Conservation (phyloP, 2,888 invertebrate genomes). For the Plusia festucae region DNA sequence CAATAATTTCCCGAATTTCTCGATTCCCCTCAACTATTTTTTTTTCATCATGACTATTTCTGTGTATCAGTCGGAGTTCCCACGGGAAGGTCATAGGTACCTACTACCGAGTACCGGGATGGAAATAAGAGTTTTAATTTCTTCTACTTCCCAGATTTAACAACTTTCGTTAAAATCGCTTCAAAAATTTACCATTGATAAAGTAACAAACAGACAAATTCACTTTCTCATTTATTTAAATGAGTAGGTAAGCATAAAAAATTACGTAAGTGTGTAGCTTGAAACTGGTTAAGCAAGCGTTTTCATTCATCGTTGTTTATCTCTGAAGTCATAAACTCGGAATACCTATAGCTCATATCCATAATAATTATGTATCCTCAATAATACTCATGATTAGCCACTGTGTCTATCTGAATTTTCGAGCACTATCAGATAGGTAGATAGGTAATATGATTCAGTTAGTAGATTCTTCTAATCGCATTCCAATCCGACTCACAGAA, state of each 20-base stretch:
- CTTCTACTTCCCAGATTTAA: not conserved
- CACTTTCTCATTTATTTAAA: conserved; percentile 1
- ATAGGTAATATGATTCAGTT: not conserved
- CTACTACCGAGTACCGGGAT: not conserved
- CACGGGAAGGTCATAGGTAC: not conserved
- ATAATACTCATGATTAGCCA: conserved; percentile 1
- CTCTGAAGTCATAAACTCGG: not conserved
- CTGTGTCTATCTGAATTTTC: not conserved
- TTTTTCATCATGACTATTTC: not conserved
- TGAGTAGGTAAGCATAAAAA: conserved; percentile 1
- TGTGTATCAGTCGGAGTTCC: not conserved
- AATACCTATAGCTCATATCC: not conserved
- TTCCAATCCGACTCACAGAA: conserved; percentile 1
- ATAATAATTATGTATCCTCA: not conserved
- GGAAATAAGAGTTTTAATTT: not conserved
- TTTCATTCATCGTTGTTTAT: not conserved
- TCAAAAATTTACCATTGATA: not conserved
- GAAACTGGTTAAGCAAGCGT: not conserved
- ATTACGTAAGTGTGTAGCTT: too few relatives aligned
- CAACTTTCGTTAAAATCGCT: not conserved
- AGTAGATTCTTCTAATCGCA: conserved; percentile 3
- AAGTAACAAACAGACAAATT: conserved; percentile 4
- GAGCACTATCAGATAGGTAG: not conserved
- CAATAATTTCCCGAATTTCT: too few relatives aligned
- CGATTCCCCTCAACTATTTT: too few relatives aligned